These are phyloP conservation scores for Camelus bactrianus DNA, from an alignment of 2,113 vertebrate species.

Conservation along the genomic window DNA sequence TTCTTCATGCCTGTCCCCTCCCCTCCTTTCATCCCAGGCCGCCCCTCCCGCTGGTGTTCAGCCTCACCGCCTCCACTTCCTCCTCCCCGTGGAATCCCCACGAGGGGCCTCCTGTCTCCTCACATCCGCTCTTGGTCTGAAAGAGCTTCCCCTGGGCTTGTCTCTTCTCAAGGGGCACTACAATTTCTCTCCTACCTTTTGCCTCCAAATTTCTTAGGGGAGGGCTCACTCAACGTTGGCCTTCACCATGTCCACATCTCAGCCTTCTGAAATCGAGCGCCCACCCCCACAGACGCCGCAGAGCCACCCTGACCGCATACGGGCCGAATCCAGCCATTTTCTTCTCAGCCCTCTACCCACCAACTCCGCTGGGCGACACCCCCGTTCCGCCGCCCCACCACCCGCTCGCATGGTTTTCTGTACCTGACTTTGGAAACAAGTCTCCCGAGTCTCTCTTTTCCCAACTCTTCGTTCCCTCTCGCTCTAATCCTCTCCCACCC, in stretches of 20 bases:
- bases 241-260: background rate
- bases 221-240: background rate
- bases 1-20: background rate
- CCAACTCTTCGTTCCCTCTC: background rate
- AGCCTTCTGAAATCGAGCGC: background rate
- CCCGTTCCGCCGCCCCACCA: accelerated
- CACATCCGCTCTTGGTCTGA: background rate
- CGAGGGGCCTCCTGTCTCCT: background rate
- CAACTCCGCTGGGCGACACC: background rate
- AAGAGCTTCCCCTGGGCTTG: background rate
- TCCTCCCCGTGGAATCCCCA: background rate
- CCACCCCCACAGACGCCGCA: background rate
- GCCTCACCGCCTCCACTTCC: background rate
- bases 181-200: background rate
- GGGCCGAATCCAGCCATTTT: background rate
- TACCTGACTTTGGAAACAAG: background rate
- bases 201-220: background rate
- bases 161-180: background rate
- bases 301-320: background rate
- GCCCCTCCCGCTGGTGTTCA: background rate
- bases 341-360: background rate
- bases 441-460: background rate
- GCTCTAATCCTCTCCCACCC: background rate
- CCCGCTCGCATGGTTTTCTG: background rate
- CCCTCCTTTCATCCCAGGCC: background rate